Evolutionary conservation across 2,888 invertebrate species (phyloP).

Genomic region (Lithosia quadra): DNA sequence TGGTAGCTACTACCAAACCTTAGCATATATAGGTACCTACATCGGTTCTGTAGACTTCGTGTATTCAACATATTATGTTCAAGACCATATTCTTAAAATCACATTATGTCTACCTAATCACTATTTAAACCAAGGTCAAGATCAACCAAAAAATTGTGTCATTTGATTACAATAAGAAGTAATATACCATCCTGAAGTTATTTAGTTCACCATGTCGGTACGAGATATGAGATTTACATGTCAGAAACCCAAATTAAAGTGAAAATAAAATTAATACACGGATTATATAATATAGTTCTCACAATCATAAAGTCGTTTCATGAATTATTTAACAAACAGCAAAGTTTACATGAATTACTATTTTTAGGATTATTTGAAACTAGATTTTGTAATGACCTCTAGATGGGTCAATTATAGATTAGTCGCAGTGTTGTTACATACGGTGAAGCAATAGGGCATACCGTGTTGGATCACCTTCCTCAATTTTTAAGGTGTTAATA

Average conservation of each 20-base stretch:
- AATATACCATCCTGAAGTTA: too few relatives aligned
- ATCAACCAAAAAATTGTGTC: too few relatives aligned
- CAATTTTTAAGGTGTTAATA: background rate
- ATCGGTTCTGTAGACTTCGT: too few relatives aligned
- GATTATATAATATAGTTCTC: background rate
- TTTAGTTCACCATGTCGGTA: too few relatives aligned
- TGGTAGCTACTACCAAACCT: too few relatives aligned
- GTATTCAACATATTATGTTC: too few relatives aligned
- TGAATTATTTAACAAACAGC: background rate
- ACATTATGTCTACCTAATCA: too few relatives aligned
- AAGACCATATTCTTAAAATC: too few relatives aligned
- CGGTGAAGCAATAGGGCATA: background rate
- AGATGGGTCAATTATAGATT: background rate
- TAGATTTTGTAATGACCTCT: background rate
- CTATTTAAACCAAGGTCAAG: too few relatives aligned
- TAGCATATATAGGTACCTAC: too few relatives aligned
- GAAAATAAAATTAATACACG: background rate
- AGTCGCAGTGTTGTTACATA: background rate
- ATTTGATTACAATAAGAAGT: too few relatives aligned
- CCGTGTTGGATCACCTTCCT: background rate
- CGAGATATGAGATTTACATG: too few relatives aligned
- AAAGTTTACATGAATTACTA: background rate
- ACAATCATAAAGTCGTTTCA: background rate
- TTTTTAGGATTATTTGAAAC: background rate
- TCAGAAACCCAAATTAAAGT: background rate